Evolutionary conservation across 2,113 vertebrate species (phyloP), one percentile per base, ranked within the genome.

Genomic region (Brevimyrus niger): DNA sequence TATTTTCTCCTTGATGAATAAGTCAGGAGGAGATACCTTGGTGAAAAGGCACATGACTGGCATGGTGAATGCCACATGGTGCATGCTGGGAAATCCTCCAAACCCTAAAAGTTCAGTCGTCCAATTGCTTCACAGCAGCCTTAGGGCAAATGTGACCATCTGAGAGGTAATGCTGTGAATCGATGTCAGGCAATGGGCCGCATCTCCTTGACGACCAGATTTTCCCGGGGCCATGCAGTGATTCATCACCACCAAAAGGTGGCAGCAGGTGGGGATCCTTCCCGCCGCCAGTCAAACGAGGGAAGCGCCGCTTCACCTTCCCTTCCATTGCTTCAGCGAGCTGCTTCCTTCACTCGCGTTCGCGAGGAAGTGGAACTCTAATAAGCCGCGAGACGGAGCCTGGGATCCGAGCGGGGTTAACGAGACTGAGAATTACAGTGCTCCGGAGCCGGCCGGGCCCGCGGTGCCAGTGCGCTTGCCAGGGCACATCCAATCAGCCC

Each of bases 171-270:
- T 35, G 61, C 65, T 51, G 53, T 46, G 48, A 55, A 61, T n/a
- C 11, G 15, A 38, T 38, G 31, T 88, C 46, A 4, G 42, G 17
- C 11, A 23, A 27, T 27, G 21, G n/a, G 44, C 35, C 48, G 38
- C 50, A 51, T 89, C 50, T 85, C 80, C 80, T 61, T 85, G 73
- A 89, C 73, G 80, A 89, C 73, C 73, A 83, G 23, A 19, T 31
- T 73, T 73, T 88, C 38, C 23, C 15, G 44, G 44, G n/a, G 87
- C 58, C 51, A 73, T 47, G 42, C 35, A 44, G 76, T 44, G n/a
- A 61, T 48, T 47, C 38, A 44, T 11, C 69, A 42, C 53, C 17
- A 51, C 31, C 35, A 82, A 58, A 46, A 50, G 76, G 76, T 47
- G 73, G 38, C 27, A 15, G 88, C 61, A 35, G 27, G 17, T 23